Evolutionary conservation across 92 coral and sea anemone genomes (phyloP), one percentile per base, ranked within the genome.

Genomic region (Porites evermanni): DNA sequence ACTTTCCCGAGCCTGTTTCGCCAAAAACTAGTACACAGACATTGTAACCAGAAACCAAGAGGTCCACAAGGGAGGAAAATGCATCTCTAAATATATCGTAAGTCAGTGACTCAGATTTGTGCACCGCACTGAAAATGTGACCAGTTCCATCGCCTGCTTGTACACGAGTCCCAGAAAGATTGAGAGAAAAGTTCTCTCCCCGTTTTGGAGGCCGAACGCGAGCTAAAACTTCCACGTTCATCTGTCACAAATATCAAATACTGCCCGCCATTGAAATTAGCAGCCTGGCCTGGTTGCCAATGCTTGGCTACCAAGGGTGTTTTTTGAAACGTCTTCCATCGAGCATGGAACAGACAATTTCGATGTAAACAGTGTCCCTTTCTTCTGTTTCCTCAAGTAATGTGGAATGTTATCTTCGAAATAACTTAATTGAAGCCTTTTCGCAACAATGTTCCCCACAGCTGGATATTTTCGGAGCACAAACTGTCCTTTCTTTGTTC

Each of bases 401-500:
- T 77, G 21, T 59, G 17, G 12, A 53, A 8, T 18, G 13, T 18
- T 23, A 14, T 3, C 12, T 64, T 18, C 20, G 20, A 2, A 72
- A 23, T 72, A 60, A 44, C 12, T 23, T 60, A 26, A 16, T 80
- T 67, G 76, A 32, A 52, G 51, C 8, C 6, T 53, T 52, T 38
- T 63, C 61, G 19, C 70, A 9, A 53, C 54, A 53, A 97, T 97
- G 99, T 97, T 97, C 84, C 93, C 98, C 53, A 91, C 98, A 32
- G 99, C 94, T 9, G 99, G 99, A 59, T 97, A 97, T 94, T 97
- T 97, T 81, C 98, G 94, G 63, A 93, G 99, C 81, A 94, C 97
- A 67, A 95, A 97, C 83, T 97, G 99, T 68, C 99, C 99, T 26
- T 97, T 95, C 91, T 97, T 93, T 79, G 95, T 93, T 54, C 99